Evolutionary conservation across 2,797 vertebrate species (phyloP), one percentile per base, ranked within the genome.

Genomic region (Trematomus bernacchii): DNA sequence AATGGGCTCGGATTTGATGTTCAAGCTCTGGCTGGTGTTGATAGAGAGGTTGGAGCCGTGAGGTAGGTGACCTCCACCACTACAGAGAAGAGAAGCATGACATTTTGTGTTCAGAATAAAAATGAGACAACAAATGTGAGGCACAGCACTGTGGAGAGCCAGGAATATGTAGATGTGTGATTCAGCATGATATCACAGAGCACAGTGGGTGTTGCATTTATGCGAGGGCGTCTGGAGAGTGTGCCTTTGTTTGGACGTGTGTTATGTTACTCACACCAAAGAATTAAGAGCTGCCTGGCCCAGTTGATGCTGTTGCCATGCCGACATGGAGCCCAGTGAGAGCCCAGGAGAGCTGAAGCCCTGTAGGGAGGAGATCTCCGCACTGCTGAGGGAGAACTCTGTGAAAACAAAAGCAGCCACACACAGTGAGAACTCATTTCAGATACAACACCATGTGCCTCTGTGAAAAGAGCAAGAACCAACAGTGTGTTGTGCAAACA

Each of bases 291-390:
- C 96, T 43, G 97, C 95, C 79, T 97, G 98, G 90, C 97, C 97
- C 66, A 99, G 93, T 86, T 98, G 98, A 94, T 99, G 98, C 90
- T 99, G 98, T 93, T 99, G 98, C 98, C 98, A 99, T 95, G 98
- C 97, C 69, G 98, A 99, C 88, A 98, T 96, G 90, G 97, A 98
- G 91, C 98, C 97, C 82, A 99, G 87, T 59, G 97, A 97, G 90
- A 99, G 95, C 94, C 97, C 97, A 67, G 98, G 97, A 89, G 98
- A 97, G 93, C 95, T 95, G 91, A 99, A 99, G 55, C 98, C 97
- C 96, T 99, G 98, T 86, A 99, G 94, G 90, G 97, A 96, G 37
- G 98, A 96, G 92, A 99, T 96, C 92, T 99, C 98, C 78, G 97
- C 97, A 1, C 97, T 98, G 93, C 96, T 97, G 94, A 99, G 95